Percentiles rank a stretch among this genome's conserved stretches.
phyloP scores from a whole-genome alignment of 2,113 vertebrate species.

The Gavia stellata region DNA sequence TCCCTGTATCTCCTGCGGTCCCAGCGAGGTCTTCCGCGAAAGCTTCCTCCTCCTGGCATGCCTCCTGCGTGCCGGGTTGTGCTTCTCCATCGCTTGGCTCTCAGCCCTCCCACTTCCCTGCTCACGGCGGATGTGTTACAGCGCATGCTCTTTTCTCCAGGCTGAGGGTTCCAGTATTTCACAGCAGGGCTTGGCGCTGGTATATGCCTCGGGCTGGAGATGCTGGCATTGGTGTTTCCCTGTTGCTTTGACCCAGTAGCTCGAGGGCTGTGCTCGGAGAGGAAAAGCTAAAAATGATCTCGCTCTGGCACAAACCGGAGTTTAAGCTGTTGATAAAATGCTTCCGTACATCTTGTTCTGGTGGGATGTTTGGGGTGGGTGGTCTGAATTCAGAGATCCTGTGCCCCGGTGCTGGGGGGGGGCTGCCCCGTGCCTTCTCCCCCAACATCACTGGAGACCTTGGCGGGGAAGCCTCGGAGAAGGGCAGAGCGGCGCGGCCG shows the following conservation, averaged over 20 bases:
- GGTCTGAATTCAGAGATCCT: not conserved
- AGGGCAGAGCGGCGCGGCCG: not conserved
- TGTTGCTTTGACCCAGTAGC: not conserved
- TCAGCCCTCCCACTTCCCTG: not conserved
- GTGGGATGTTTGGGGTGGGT: not conserved
- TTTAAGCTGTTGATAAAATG: not conserved
- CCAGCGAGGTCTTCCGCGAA: not conserved
- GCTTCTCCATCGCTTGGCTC: not conserved
- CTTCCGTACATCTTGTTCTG: not conserved
- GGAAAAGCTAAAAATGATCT: not conserved
- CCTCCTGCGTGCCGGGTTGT: not conserved
- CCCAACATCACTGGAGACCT: accelerated
- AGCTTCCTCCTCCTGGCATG: not conserved
- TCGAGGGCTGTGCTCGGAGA: not conserved
- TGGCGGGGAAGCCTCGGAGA: not conserved
- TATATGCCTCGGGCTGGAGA: not conserved
- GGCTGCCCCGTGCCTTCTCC: not conserved
- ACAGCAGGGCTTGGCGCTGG: not conserved
- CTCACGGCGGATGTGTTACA: not conserved
- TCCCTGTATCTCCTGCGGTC: accelerated
- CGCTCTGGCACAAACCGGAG: accelerated
- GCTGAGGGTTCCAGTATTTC: not conserved
- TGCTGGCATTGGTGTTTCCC: not conserved
- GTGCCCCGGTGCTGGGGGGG: accelerated
- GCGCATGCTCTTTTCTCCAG: not conserved